Conservation (phyloP, 2,797 vertebrate species). For the Diceros bicornis region DNA sequence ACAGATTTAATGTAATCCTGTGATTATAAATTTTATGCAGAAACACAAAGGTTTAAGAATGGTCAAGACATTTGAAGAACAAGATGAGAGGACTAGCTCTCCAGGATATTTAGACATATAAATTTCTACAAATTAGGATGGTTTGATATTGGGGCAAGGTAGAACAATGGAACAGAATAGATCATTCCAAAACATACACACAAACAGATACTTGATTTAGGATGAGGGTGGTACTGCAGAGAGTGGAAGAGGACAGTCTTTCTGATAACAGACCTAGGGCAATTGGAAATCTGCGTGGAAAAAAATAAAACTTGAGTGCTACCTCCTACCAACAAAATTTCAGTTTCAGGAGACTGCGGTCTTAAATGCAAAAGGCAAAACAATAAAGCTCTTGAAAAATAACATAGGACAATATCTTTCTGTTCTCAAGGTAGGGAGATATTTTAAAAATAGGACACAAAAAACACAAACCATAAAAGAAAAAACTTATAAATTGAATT, state of each 20-base stretch:
- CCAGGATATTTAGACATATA: neutral
- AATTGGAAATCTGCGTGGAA: neutral
- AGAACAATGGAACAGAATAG: neutral
- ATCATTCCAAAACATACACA: neutral
- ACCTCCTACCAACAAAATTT: neutral
- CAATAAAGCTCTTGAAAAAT: neutral
- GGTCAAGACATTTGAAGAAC: neutral
- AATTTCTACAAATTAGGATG: neutral
- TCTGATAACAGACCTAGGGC: neutral
- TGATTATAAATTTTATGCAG: neutral
- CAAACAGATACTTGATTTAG: neutral
- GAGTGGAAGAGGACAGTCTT: neutral
- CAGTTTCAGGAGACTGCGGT: neutral
- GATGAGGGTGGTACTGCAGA: neutral
- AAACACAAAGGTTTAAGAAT: neutral
- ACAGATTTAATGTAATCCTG: neutral
- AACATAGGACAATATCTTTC: neutral
- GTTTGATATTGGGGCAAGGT: neutral
- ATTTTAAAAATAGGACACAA: neutral
- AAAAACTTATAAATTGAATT: neutral
- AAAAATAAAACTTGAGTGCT: neutral
- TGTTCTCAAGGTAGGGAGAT: neutral
- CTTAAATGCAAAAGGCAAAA: neutral
- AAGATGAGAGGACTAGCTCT: neutral
- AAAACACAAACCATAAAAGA: neutral